Evolutionary conservation across 2,888 invertebrate species (phyloP).

Genomic region (Pantelozetes paolii): DNA sequence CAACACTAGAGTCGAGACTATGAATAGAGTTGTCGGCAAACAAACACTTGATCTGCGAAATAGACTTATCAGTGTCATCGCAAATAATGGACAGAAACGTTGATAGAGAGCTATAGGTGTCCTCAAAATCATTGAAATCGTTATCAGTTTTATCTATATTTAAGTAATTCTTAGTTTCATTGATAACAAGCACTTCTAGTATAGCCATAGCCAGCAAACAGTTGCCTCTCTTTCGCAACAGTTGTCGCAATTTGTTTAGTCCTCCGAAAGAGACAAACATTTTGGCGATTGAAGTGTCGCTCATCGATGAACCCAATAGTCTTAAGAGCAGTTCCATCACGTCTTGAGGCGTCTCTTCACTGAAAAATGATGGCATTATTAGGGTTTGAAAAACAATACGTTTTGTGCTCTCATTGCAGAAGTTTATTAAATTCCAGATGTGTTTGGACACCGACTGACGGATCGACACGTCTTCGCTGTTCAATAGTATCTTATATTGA

Average conservation of each 20-base stretch:
- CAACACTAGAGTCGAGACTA: conserved; percentile 25
- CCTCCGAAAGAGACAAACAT: conserved; percentile 15
- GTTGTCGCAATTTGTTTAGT: not conserved
- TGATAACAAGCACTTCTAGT: conserved; percentile 23
- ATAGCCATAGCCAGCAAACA: conserved; percentile 15
- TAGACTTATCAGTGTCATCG: conserved; percentile 13
- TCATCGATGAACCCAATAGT: not conserved
- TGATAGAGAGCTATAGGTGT: conserved; percentile 12
- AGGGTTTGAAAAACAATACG: not conserved
- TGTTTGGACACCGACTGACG: conserved; percentile 4
- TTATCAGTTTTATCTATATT: conserved; percentile 17
- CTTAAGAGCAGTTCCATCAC: conserved; percentile 16
- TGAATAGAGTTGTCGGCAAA: conserved; percentile 15
- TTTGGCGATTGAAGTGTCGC: not conserved
- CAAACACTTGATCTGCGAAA: not conserved
- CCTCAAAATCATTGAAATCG: conserved; percentile 18
- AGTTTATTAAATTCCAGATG: not conserved
- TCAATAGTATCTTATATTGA: conserved; percentile 2
- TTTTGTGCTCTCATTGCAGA: conserved; percentile 13
- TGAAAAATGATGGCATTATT: conserved; percentile 22
- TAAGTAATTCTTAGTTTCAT: conserved; percentile 18
- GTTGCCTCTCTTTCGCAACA: not conserved
- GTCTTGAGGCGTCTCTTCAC: not conserved
- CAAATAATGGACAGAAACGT: conserved; percentile 17
- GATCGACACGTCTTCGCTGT: not conserved